Evolutionary conservation across 2,888 invertebrate genomes (phyloP).

Genomic region (Julus scanicus): DNA sequence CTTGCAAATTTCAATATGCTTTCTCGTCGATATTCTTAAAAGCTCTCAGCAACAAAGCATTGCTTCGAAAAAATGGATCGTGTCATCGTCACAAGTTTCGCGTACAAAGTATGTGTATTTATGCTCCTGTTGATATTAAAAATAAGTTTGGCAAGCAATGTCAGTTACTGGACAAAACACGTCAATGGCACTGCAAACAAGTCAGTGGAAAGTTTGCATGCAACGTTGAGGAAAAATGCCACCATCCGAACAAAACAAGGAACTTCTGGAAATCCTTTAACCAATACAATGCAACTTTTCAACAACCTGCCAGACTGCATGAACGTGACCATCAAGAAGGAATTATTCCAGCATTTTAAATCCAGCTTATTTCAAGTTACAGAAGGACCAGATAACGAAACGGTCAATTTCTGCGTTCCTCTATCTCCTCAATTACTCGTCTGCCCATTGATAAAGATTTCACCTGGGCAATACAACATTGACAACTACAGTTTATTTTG

Average conservation of each 20-base stretch:
- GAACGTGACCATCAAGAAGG: constrained; percentile 23
- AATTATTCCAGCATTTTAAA: background rate
- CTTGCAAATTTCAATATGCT: background rate
- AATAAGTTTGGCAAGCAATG: background rate
- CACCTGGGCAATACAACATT: background rate
- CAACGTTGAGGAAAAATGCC: background rate
- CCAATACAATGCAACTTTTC: background rate
- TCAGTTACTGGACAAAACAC: background rate
- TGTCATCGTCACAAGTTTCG: background rate
- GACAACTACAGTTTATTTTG: background rate
- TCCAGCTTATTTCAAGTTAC: background rate
- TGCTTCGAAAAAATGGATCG: background rate
- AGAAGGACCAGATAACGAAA: background rate
- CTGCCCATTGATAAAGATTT: background rate
- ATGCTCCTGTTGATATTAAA: background rate
- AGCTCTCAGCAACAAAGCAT: background rate
- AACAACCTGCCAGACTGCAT: constrained; percentile 21
- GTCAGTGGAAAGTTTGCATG: background rate
- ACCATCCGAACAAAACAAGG: background rate
- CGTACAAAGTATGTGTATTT: background rate
- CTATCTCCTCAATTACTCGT: background rate
- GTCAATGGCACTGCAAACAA: background rate
- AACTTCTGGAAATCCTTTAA: background rate
- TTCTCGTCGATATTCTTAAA: background rate
- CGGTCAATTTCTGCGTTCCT: background rate